Conservation (phyloP, 2,113 vertebrate species). For the Tyto alba region DNA sequence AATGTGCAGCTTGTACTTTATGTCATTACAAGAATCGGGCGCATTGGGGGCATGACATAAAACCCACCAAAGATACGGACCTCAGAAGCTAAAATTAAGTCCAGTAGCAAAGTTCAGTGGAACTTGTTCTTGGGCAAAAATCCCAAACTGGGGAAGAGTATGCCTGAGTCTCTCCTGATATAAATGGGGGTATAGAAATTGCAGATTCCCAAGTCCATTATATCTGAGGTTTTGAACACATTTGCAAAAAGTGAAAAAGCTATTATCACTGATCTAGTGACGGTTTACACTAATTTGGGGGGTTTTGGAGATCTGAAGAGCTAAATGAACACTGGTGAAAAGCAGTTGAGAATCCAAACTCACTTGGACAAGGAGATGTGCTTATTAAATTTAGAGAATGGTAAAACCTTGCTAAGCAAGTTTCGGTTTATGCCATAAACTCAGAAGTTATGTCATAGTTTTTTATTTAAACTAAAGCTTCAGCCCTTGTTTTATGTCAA, state of each 20-base stretch:
- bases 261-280: background rate
- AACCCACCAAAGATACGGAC: background rate
- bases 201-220: background rate
- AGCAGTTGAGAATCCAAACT: background rate
- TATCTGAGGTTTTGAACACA: background rate
- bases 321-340: background rate
- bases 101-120: background rate
- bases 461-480: conserved; percentile 60
- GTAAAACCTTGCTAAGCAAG: background rate
- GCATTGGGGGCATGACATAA: background rate
- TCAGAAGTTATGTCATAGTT: conserved; percentile 42
- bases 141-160: background rate
- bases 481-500: conserved; percentile 67
- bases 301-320: background rate
- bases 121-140: background rate
- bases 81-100: background rate
- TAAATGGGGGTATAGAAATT: background rate
- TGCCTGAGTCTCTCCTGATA: fast-evolving
- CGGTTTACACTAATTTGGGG: background rate
- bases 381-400: background rate
- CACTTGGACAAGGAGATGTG: background rate
- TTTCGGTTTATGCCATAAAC: conserved; percentile 50
- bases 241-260: background rate
- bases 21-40: background rate
- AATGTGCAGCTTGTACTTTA: background rate